Conservation (phyloP, 1,140 invertebrate species). For the Amyelois transitella region DNA sequence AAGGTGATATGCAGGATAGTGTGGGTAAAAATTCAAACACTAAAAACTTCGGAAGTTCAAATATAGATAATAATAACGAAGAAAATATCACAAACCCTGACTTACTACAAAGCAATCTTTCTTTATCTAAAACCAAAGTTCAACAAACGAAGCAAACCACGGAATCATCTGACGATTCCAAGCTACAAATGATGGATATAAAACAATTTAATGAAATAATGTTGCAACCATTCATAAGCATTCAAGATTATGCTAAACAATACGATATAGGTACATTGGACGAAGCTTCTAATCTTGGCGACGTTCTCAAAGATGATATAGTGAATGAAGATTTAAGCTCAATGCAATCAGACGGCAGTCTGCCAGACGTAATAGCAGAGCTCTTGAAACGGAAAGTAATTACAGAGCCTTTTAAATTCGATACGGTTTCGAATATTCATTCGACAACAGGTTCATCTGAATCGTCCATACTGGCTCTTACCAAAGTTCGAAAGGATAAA, state of each 20-base stretch:
- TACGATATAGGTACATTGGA: conserved; percentile 41
- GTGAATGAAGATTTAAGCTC: conserved; percentile 53
- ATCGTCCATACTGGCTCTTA: conserved; percentile 54
- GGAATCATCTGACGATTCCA: conserved; percentile 49
- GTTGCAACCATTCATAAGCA: conserved; percentile 63
- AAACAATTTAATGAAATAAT: conserved; percentile 65
- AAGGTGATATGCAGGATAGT: conserved; percentile 7
- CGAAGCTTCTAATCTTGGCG: conserved; percentile 44
- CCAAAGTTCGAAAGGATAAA: conserved; percentile 39
- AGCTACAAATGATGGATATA: conserved; percentile 61
- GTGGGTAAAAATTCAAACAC: conserved; percentile 7
- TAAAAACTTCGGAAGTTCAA: background rate
- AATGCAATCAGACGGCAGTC: conserved; percentile 59
- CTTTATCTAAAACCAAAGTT: conserved; percentile 1
- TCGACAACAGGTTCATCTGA: conserved; percentile 56
- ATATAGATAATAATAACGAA: background rate
- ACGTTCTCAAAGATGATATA: conserved; percentile 32
- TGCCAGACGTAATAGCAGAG: conserved; percentile 67
- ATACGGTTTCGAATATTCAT: conserved; percentile 51
- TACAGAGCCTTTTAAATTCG: conserved; percentile 59
- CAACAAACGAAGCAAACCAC: conserved; percentile 25
- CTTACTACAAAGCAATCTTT: conserved; percentile 21
- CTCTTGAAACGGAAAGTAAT: conserved; percentile 66
- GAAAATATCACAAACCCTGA: conserved; percentile 23
- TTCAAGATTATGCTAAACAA: conserved; percentile 64